Evolutionary conservation across 1,140 invertebrate genomes (phyloP).

Genomic region (Brachystomella parvula): DNA sequence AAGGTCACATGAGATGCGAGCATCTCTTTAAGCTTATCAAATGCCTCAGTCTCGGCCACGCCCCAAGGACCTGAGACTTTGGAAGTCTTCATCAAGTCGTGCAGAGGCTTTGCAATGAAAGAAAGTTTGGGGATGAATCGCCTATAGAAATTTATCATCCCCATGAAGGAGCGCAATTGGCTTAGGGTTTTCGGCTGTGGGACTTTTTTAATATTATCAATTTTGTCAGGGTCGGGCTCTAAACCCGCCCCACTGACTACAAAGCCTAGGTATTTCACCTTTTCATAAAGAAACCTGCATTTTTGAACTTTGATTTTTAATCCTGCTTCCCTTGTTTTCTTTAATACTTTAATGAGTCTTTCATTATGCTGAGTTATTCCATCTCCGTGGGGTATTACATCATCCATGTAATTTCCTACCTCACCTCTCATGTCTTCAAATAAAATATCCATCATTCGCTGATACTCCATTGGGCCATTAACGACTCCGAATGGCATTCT

Average conservation of each 20-base stretch:
- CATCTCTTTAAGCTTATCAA: not conserved
- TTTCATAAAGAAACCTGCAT: not conserved
- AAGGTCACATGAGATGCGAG: not conserved
- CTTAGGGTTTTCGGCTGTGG: not conserved
- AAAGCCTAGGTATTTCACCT: not conserved
- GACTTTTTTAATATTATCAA: not conserved
- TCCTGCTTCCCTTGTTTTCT: not conserved
- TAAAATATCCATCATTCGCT: too few species aligned
- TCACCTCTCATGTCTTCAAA: slow-evolving; percentile 22
- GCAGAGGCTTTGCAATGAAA: not conserved
- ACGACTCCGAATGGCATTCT: too few species aligned
- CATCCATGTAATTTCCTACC: slow-evolving; percentile 32
- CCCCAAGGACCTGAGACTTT: not conserved
- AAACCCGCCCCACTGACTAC: not conserved
- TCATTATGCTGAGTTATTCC: not conserved
- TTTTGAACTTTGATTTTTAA: too few species aligned
- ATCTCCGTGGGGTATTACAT: not conserved
- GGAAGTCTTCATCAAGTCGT: not conserved
- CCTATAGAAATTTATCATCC: not conserved
- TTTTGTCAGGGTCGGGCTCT: not conserved
- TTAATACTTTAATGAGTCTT: not conserved
- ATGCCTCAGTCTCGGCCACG: not conserved
- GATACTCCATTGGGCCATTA: too few species aligned
- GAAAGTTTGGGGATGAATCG: not conserved
- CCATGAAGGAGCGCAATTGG: not conserved